phyloP scores from a whole-genome alignment of 2,113 vertebrate genomes.

The Python bivittatus region DNA sequence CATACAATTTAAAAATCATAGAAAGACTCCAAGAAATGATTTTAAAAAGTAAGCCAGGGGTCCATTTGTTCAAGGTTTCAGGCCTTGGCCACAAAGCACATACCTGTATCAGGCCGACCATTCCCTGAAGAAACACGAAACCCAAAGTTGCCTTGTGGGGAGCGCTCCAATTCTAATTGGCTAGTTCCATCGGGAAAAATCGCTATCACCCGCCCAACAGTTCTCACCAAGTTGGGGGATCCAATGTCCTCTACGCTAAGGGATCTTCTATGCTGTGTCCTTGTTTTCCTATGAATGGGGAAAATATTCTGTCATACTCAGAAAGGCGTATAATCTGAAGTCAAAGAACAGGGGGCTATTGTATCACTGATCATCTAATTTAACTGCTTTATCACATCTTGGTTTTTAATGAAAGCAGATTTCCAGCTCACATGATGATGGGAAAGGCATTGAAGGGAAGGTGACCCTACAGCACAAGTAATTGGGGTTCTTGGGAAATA shows the following conservation, averaged over 20 bases:
- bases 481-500: not conserved
- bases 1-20: not conserved
- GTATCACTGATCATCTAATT: no score
- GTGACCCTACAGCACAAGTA: not conserved
- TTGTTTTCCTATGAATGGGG: constrained; percentile 48
- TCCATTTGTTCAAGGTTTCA: not conserved
- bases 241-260: constrained; percentile 84
- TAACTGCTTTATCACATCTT: not conserved
- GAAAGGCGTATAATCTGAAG: not conserved
- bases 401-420: not conserved
- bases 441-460: not conserved
- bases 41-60: not conserved
- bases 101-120: constrained; percentile 89
- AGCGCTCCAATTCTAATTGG: constrained; percentile 84
- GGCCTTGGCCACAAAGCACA: not conserved
- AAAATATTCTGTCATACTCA: not conserved
- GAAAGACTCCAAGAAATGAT: not conserved
- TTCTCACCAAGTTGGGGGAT: constrained; percentile 70
- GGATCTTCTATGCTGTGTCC: constrained; percentile 46
- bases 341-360: not conserved
- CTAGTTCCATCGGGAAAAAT: constrained; percentile 88
- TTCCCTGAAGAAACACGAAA: constrained; percentile 88
- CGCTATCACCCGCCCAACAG: constrained; percentile 81
- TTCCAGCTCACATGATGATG: not conserved
- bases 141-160: constrained; percentile 82